Base-by-base conservation (phyloP, 2,888 invertebrate genomes). In the Thymelicus lineola region DNA sequence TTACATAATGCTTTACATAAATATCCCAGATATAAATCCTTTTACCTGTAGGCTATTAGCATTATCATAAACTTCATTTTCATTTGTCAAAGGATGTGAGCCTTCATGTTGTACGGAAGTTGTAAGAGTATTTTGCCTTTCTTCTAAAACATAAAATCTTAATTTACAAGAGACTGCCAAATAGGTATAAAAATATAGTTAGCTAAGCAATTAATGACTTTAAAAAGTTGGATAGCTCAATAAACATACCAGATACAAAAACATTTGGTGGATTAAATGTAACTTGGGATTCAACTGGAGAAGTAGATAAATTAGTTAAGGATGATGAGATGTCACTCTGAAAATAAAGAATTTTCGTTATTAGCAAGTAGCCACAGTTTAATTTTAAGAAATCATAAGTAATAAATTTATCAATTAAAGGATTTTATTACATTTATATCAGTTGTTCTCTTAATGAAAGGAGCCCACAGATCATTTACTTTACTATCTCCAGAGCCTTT, bases 401-500 rank as follows among this genome's bases (percentile, higher is more conserved):
- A 36, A 58, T 14, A 6, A 35, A 4, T 58, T 15, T 5, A 58
- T 12, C 20, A 28, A 53, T 59, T 57, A 57, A 55, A 55, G 68
- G 55, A 72, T 66, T 70, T 70, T 78, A 81, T 82, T 84, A 94
- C 94, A 86, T 85, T 89, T 53, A 86, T 73, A 76, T 95, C 95
- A 50, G 92, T 87, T 75, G 95, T 93, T 70, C 95, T 94, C 69
- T 95, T 95, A 65, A 98, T 94, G 88, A 96, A 97, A 75, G 96
- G 96, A 76, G 95, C 95, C 99, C 99, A 99, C 15, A 97, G 96
- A 91, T 99, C 98, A 10, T 96, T 96, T 20, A 83, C 71, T 88
- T 83, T 96, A 35, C 89, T 85, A 60, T 94, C 93, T 63, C 94
- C 90, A 17, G 94, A 94, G 63, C 94, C 95, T 78, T 96, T 95